Percentiles rank a stretch among this genome's conserved stretches.
phyloP scores from a whole-genome alignment of 23 tunicate species.

The Halocynthia aurantium region DNA sequence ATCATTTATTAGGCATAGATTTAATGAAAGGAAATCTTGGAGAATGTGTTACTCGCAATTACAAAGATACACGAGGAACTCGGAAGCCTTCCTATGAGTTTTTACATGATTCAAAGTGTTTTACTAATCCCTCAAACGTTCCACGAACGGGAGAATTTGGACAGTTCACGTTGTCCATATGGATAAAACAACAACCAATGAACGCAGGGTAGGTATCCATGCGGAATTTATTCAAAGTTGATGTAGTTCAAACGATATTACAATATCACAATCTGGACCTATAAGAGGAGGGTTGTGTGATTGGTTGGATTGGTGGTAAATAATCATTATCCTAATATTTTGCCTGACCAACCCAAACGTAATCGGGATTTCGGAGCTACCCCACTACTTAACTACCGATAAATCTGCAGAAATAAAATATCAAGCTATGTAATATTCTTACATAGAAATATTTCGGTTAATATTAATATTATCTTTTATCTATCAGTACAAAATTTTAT shows the following conservation, averaged over 20 bases:
- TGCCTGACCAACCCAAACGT: neutral
- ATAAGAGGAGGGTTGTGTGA: too few species aligned
- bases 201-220: slow-evolving; percentile 69
- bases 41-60: slow-evolving; percentile 33
- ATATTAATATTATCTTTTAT: too few species aligned
- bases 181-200: slow-evolving; percentile 61
- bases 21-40: slow-evolving; percentile 48
- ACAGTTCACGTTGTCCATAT: slow-evolving; percentile 65
- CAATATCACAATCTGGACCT: neutral
- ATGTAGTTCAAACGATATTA: neutral
- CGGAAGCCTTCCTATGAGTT: slow-evolving; percentile 38
- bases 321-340: neutral
- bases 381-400: too few species aligned
- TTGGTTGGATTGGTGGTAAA: neutral
- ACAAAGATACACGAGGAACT: slow-evolving; percentile 19
- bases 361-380: too few species aligned
- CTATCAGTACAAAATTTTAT: too few species aligned
- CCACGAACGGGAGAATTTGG: slow-evolving; percentile 42
- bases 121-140: slow-evolving; percentile 33
- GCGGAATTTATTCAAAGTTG: neutral
- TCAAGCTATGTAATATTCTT: too few species aligned
- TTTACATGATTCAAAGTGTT: slow-evolving; percentile 36
- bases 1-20: slow-evolving; percentile 22
- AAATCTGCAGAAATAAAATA: too few species aligned
- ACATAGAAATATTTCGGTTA: too few species aligned